Conservation (phyloP, 2,888 invertebrate species). For the Hesperia comma region DNA sequence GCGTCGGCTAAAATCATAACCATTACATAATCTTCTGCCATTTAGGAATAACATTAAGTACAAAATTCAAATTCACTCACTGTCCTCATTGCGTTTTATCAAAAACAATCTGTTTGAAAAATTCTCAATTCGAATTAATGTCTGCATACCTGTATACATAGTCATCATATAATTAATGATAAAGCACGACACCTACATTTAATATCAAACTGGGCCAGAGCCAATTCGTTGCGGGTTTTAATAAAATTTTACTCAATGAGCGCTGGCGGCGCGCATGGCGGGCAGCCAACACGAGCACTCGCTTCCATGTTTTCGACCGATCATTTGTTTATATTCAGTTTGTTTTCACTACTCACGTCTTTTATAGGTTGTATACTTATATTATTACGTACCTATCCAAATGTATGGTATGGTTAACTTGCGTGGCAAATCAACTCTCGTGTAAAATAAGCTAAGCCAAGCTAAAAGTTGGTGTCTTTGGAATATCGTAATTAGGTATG, state of each 20-base stretch:
- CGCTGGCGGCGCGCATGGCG: conserved; percentile 38
- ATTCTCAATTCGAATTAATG: too few relatives aligned
- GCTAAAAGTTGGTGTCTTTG: too few relatives aligned
- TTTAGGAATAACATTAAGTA: too few relatives aligned
- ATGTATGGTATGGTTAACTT: too few relatives aligned
- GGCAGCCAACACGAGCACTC: conserved; percentile 26
- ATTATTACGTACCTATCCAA: background rate
- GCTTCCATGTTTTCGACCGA: conserved; percentile 8
- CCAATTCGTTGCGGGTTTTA: conserved; percentile 40
- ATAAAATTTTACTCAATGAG: conserved; percentile 36
- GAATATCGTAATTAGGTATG: too few relatives aligned
- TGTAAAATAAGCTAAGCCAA: too few relatives aligned
- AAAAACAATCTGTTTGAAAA: too few relatives aligned
- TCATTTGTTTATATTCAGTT: conserved; percentile 21
- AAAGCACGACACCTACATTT: conserved; percentile 24
- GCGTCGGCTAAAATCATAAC: too few relatives aligned
- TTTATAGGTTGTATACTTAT: conserved; percentile 13
- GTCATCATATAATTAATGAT: conserved; percentile 9
- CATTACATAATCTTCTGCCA: too few relatives aligned
- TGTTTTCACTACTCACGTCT: conserved; percentile 18
- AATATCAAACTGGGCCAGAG: conserved; percentile 34
- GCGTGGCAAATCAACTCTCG: too few relatives aligned
- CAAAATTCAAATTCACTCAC: too few relatives aligned
- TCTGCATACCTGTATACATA: background rate
- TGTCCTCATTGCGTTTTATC: too few relatives aligned